Conservation (phyloP, 2,113 vertebrate species). For the Cygnus atratus region DNA sequence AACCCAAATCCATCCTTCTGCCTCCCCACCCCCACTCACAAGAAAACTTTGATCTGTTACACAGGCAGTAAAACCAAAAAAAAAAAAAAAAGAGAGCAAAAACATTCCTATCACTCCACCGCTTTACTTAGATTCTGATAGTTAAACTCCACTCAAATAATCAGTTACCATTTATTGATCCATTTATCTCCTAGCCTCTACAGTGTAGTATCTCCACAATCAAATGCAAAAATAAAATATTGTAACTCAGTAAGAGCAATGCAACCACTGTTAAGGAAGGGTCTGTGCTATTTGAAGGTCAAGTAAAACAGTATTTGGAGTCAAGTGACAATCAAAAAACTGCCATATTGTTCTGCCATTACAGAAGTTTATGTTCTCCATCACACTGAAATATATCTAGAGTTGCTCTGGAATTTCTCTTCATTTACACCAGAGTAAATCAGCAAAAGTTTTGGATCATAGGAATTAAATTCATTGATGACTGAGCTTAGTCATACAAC, state of each 20-base stretch:
- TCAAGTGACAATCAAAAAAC: background rate
- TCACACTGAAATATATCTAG: background rate
- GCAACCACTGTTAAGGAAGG: background rate
- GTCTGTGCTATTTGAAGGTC: background rate
- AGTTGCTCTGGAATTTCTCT: constrained; percentile 7
- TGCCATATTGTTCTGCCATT: background rate
- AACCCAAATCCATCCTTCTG: background rate
- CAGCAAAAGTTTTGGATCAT: background rate
- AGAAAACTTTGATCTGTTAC: constrained; percentile 55
- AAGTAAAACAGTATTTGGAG: background rate
- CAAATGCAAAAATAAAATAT: background rate
- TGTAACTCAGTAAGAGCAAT: background rate
- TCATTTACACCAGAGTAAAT: constrained; percentile 22
- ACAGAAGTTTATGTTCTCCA: background rate
- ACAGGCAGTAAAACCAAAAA: background rate
- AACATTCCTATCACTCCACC: background rate
- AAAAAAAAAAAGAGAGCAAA: background rate
- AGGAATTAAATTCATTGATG: constrained; percentile 11
- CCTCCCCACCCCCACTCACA: background rate
- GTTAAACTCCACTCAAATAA: constrained; percentile 44
- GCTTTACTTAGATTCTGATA: background rate
- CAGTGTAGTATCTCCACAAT: background rate
- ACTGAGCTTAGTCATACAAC: constrained; percentile 25
- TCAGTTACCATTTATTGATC: constrained; percentile 33
- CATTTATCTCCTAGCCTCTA: background rate